Conservation (phyloP, 2,113 vertebrate genomes). For the Cyprinodon tularosa region DNA sequence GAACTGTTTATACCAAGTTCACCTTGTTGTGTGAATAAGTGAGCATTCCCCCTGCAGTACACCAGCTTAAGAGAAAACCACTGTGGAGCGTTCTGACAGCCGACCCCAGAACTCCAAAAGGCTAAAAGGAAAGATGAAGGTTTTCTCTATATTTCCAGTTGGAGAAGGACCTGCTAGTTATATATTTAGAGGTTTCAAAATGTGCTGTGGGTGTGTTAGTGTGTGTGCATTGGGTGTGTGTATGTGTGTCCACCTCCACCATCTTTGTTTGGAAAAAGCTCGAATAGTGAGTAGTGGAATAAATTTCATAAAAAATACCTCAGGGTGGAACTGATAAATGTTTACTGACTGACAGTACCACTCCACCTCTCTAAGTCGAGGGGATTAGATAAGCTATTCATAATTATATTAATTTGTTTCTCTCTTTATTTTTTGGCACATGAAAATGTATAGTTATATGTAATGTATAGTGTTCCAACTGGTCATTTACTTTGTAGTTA, state of each 20-base stretch:
- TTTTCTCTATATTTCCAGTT: constrained; percentile 1
- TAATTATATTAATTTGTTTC: no score
- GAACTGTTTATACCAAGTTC: background rate
- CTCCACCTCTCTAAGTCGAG: no score
- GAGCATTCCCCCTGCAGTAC: constrained; percentile 11
- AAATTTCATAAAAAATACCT: constrained; percentile 36
- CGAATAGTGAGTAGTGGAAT: constrained; percentile 50
- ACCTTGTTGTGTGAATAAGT: constrained; percentile 9
- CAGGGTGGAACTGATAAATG: constrained; percentile 9
- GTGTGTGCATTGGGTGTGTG: background rate
- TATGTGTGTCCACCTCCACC: constrained; percentile 30
- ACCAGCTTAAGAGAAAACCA: constrained; percentile 23
- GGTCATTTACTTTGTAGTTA: background rate
- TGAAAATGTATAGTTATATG: background rate
- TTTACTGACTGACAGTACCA: no score
- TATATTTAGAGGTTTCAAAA: constrained; percentile 44
- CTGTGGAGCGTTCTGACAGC: constrained; percentile 47
- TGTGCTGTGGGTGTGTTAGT: background rate
- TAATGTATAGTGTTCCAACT: no score
- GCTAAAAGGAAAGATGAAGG: constrained; percentile 16
- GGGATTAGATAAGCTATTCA: no score
- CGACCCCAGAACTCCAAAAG: constrained; percentile 10
- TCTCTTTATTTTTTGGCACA: background rate
- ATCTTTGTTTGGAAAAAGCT: constrained; percentile 31
- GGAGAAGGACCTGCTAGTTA: constrained; percentile 27